Conservation (phyloP, 2,888 invertebrate genomes). For the Teinopalpus imperialis region DNA sequence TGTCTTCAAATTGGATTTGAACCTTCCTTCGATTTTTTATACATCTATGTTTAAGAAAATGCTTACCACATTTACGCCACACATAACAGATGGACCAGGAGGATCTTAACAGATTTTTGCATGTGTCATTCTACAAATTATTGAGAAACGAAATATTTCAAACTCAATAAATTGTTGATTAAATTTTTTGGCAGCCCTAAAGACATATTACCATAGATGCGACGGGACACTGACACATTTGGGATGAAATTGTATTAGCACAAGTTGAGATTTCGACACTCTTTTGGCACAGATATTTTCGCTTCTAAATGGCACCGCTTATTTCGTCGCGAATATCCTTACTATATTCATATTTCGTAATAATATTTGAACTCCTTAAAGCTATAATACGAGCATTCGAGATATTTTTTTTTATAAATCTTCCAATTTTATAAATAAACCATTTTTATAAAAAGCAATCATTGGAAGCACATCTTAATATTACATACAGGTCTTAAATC, state of each 20-base stretch:
- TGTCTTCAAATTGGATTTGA: too few relatives aligned
- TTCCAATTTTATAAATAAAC: too few relatives aligned
- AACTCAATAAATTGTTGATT: slow-evolving; percentile 24
- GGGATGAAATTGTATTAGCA: slow-evolving; percentile 54
- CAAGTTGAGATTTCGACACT: slow-evolving; percentile 42
- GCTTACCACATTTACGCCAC: too few relatives aligned
- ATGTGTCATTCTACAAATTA: too few relatives aligned
- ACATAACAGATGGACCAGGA: too few relatives aligned
- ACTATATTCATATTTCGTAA: slow-evolving; percentile 16
- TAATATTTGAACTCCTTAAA: slow-evolving; percentile 9
- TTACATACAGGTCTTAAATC: too few relatives aligned
- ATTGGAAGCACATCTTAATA: too few relatives aligned
- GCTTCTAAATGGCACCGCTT: slow-evolving; percentile 20
- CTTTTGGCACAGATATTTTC: slow-evolving; percentile 19
- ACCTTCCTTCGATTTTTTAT: too few relatives aligned
- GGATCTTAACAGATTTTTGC: too few relatives aligned
- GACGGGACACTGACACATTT: slow-evolving; percentile 47
- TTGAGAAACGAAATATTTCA: too few relatives aligned
- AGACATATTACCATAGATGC: slow-evolving; percentile 42
- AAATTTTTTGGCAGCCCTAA: slow-evolving; percentile 39
- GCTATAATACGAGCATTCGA: background rate
- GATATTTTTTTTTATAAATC: background rate
- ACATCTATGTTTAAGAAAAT: too few relatives aligned
- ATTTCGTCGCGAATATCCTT: slow-evolving; percentile 22
- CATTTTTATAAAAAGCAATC: too few relatives aligned